phyloP scores from a whole-genome alignment of 2,888 invertebrate genomes.

The Opisthograptis luteolata region DNA sequence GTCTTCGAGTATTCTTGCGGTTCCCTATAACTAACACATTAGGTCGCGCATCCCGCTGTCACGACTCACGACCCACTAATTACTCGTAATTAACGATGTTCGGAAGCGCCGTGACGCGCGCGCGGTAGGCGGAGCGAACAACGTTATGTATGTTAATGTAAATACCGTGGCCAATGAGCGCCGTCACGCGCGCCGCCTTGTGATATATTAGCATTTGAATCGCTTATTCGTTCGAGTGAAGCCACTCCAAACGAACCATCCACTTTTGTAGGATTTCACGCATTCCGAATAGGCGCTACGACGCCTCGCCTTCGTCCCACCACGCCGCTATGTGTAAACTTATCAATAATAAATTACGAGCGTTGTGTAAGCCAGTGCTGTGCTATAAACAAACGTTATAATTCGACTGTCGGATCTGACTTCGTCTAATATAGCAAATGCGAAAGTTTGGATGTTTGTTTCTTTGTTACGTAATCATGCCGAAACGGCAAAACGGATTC shows the following conservation, averaged over 20 bases:
- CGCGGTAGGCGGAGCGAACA: conserved; percentile 70
- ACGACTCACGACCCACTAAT: conserved; percentile 77
- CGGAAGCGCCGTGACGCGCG: conserved; percentile 73
- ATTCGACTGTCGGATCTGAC: too few relatives aligned
- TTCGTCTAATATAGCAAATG: too few relatives aligned
- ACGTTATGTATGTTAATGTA: conserved; percentile 78
- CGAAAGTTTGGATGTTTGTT: too few relatives aligned
- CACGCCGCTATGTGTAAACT: conserved; percentile 67
- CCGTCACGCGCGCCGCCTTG: conserved; percentile 73
- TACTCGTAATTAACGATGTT: conserved; percentile 76
- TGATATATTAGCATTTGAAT: conserved; percentile 84
- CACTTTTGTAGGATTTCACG: conserved; percentile 68
- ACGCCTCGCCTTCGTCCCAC: conserved; percentile 51
- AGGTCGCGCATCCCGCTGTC: conserved; percentile 58
- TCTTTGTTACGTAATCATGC: too few relatives aligned
- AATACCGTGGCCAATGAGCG: conserved; percentile 77
- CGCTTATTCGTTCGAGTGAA: conserved; percentile 71
- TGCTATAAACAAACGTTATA: conserved; percentile 16
- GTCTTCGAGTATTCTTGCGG: background rate
- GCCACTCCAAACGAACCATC: conserved; percentile 49
- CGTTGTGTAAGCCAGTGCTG: conserved; percentile 17
- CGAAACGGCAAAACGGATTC: too few relatives aligned
- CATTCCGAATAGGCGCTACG: conserved; percentile 57
- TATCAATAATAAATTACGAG: conserved; percentile 59
- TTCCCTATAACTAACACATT: background rate